Evolutionary conservation across 2,888 invertebrate species (phyloP), one percentile per base, ranked within the genome.

Genomic region (Operophtera brumata): DNA sequence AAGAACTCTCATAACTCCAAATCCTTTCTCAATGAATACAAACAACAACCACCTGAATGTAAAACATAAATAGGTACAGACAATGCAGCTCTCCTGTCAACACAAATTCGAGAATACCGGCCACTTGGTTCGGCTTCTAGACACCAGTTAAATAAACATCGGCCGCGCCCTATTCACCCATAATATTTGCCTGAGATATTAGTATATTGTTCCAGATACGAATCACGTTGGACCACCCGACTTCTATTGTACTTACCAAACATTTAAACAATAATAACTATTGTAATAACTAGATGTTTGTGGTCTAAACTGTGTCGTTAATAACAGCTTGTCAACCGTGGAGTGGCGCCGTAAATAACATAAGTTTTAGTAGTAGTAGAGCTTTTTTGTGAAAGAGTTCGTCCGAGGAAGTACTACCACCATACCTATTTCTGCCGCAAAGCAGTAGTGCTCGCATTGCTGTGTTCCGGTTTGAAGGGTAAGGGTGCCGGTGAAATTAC

Each of bases 311-410:
- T 65, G 70, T 70, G 69, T 75, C 77, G 74, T 82, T 79, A 78
- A 79, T 78, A 81, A 78, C 71, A 63, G 62, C 70, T 69, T 71
- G 80, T 76, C 77, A 75, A 66, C 71, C 44, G 25, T 20, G 26
- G 36, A 35, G 25, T 4, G 56, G 58, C n/a, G 20, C 20, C 20
- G 56, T 62, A 52, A 58, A 57, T 78, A 80, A 77, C 82, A 81
- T n/a, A n/a, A n/a, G n/a, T n/a, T n/a, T n/a, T n/a, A n/a, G n/a
- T n/a, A n/a, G n/a, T n/a, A n/a, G n/a, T n/a, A n/a, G n/a, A n/a
- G n/a, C n/a, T n/a, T n/a, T n/a, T n/a, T n/a, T n/a, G n/a, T n/a
- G n/a, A n/a, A n/a, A n/a, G n/a, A n/a, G n/a, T n/a, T n/a, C n/a
- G n/a, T n/a, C n/a, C n/a, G n/a, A n/a, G n/a, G n/a, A n/a, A n/a